Evolutionary conservation across 2,797 vertebrate genomes (phyloP).

Genomic region (Epinephelus coioides): DNA sequence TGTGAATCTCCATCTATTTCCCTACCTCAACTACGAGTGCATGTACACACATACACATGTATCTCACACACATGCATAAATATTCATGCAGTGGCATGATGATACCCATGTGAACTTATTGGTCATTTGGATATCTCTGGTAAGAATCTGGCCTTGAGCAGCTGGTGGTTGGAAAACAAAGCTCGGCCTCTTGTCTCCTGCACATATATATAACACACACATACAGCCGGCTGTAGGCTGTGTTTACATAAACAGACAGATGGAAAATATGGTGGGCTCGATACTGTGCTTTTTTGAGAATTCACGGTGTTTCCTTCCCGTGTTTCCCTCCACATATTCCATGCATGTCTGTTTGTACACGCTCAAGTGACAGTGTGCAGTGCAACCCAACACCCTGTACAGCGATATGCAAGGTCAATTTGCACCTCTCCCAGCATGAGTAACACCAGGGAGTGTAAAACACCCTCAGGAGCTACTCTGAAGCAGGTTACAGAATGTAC

Average conservation of each 20-base stretch:
- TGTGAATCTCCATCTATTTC: slow-evolving; percentile 59
- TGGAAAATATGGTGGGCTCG: slow-evolving; percentile 18
- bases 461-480: slow-evolving; percentile 39
- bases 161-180: slow-evolving; percentile 26
- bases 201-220: slow-evolving; percentile 11
- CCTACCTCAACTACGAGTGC: slow-evolving; percentile 11
- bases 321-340: slow-evolving; percentile 64
- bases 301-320: slow-evolving; percentile 28
- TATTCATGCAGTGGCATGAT: slow-evolving; percentile 5
- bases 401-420: slow-evolving; percentile 75
- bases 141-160: slow-evolving; percentile 34
- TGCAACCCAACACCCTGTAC: slow-evolving; percentile 68
- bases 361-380: slow-evolving; percentile 69
- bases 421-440: slow-evolving; percentile 67
- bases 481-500: slow-evolving; percentile 30
- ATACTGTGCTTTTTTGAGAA: slow-evolving; percentile 31
- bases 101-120: slow-evolving; percentile 7
- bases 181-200: background rate
- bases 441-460: slow-evolving; percentile 56
- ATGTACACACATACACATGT: slow-evolving; percentile 21
- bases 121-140: slow-evolving; percentile 16
- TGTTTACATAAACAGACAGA: slow-evolving; percentile 21
- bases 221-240: background rate
- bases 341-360: slow-evolving; percentile 75
- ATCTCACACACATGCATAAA: slow-evolving; percentile 1